phyloP scores from a whole-genome alignment of 2,113 vertebrate genomes.

The Dicrurus megarhynchus region DNA sequence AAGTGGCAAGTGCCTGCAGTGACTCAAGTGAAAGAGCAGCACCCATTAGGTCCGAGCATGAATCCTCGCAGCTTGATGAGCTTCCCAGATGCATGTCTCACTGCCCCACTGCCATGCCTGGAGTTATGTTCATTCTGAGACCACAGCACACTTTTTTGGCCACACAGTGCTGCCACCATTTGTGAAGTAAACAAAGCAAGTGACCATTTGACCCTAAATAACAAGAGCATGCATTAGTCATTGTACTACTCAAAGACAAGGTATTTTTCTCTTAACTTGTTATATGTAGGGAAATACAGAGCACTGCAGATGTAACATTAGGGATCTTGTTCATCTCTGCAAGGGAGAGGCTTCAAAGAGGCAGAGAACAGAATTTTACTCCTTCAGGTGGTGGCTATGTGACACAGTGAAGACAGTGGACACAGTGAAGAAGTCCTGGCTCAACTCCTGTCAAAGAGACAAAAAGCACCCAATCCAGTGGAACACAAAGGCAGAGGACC shows the following conservation, averaged over 20 bases:
- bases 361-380: background rate
- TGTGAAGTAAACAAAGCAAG: conserved; percentile 1
- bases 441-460: background rate
- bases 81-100: background rate
- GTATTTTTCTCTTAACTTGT: background rate
- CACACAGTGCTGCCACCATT: background rate
- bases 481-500: background rate
- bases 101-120: background rate
- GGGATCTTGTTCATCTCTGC: background rate
- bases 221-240: background rate
- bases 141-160: background rate
- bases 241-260: background rate
- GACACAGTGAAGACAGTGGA: background rate
- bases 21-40: background rate
- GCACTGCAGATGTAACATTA: background rate
- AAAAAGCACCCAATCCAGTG: background rate
- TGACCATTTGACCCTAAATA: background rate
- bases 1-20: background rate
- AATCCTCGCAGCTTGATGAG: background rate
- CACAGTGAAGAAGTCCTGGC: background rate
- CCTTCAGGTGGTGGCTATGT: background rate
- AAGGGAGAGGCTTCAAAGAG: background rate
- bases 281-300: background rate
- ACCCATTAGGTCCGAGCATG: background rate
- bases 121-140: background rate